These are phyloP conservation scores for Chaetodon trifascialis DNA, from an alignment of 2,113 vertebrate genomes.

Conservation along the genomic window DNA sequence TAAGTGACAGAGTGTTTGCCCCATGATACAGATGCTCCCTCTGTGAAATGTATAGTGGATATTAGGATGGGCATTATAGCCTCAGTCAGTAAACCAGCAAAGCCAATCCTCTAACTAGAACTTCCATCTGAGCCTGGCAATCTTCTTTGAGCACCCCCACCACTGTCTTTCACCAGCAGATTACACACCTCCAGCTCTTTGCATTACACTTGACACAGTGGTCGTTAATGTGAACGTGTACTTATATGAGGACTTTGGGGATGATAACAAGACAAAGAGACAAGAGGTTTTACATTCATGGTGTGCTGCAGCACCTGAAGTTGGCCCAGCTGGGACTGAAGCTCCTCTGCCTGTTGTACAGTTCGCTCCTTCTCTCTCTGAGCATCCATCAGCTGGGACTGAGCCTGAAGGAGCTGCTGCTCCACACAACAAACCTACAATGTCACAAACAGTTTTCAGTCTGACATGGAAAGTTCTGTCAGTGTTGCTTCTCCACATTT, in stretches of 20 bases:
- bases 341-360: constrained; percentile 76
- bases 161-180: constrained; percentile 72
- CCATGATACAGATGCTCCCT: not conserved
- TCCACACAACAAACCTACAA: constrained; percentile 84
- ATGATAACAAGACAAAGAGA: not conserved
- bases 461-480: not conserved
- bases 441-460: not conserved
- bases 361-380: constrained; percentile 74
- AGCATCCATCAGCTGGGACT: constrained; percentile 72
- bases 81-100: constrained; percentile 4
- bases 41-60: not conserved
- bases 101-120: constrained; percentile 46
- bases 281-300: not conserved
- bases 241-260: not conserved
- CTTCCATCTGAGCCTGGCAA: constrained; percentile 62
- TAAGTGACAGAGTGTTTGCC: not conserved
- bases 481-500: not conserved
- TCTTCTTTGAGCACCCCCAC: constrained; percentile 47
- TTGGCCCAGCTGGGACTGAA: constrained; percentile 72
- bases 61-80: not conserved
- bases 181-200: constrained; percentile 76
- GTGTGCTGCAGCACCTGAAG: constrained; percentile 77
- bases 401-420: constrained; percentile 76
- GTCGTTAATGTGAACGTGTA: not conserved
- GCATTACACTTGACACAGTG: constrained; percentile 58